Conservation (phyloP, 2,888 invertebrate species). For the Macroteleia sp. region DNA sequence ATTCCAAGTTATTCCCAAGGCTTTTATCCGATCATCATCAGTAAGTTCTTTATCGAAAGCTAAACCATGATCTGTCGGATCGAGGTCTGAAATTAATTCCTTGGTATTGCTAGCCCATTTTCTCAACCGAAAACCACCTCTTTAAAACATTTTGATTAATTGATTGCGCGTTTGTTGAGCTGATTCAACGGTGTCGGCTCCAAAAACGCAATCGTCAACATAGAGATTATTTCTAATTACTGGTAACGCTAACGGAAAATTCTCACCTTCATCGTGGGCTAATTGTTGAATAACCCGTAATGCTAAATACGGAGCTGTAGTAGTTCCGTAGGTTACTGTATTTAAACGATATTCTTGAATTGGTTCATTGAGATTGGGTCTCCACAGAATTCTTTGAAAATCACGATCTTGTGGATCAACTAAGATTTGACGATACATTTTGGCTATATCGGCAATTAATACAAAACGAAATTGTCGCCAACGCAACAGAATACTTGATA, state of each 20-base stretch:
- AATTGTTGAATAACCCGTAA: background rate
- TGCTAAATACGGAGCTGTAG: background rate
- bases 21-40: background rate
- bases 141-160: background rate
- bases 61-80: background rate
- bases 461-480: no score
- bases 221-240: background rate
- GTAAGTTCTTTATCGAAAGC: background rate
- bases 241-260: background rate
- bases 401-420: no score
- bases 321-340: background rate
- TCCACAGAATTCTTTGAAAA: background rate
- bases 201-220: background rate
- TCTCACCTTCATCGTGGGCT: background rate
- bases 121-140: background rate
- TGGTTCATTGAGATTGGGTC: background rate
- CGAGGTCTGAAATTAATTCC: background rate
- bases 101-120: background rate
- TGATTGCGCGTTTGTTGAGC: background rate
- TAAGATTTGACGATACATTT: no score
- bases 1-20: background rate
- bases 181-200: background rate
- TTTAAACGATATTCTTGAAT: background rate
- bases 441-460: no score
- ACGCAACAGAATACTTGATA: no score